Evolutionary conservation across 1,140 invertebrate species (phyloP).

Genomic region (Anadara kagoshimensis): DNA sequence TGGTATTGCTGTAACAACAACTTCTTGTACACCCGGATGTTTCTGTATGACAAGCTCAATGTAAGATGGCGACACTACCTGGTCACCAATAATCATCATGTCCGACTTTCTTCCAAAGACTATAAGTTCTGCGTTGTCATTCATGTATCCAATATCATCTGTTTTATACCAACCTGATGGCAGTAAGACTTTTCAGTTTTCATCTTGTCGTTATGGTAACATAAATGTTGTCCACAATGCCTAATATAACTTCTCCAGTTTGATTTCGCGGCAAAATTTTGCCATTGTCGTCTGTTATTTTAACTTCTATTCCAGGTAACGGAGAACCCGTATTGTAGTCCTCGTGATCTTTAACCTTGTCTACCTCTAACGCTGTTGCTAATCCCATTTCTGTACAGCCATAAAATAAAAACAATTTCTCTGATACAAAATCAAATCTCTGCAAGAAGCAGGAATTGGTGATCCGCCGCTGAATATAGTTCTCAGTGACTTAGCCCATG

Average conservation of each 20-base stretch:
- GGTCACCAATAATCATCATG: slow-evolving; percentile 12
- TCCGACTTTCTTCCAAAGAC: slow-evolving; percentile 25
- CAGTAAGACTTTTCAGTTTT: slow-evolving; percentile 69
- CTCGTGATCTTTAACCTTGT: not conserved
- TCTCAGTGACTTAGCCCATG: not conserved
- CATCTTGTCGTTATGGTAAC: slow-evolving; percentile 80
- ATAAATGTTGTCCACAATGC: slow-evolving; percentile 66
- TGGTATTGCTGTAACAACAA: slow-evolving; percentile 10
- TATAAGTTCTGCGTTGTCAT: slow-evolving; percentile 32
- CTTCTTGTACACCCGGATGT: slow-evolving; percentile 14
- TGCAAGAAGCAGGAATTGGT: slow-evolving; percentile 6
- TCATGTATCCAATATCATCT: slow-evolving; percentile 68
- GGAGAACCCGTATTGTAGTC: slow-evolving; percentile 8
- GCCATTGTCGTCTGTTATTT: slow-evolving; percentile 11
- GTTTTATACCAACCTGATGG: slow-evolving; percentile 73
- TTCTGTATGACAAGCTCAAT: slow-evolving; percentile 3
- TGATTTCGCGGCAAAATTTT: not conserved
- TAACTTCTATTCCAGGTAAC: slow-evolving; percentile 5
- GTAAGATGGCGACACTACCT: slow-evolving; percentile 12
- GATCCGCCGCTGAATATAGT: not conserved
- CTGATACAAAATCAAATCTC: not conserved
- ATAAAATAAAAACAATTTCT: not conserved
- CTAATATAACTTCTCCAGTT: slow-evolving; percentile 15
- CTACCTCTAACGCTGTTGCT: not conserved
- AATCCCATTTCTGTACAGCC: slow-evolving; percentile 12